Evolutionary conservation across 1,140 invertebrate genomes (phyloP).

Genomic region (Episyrphus balteatus): DNA sequence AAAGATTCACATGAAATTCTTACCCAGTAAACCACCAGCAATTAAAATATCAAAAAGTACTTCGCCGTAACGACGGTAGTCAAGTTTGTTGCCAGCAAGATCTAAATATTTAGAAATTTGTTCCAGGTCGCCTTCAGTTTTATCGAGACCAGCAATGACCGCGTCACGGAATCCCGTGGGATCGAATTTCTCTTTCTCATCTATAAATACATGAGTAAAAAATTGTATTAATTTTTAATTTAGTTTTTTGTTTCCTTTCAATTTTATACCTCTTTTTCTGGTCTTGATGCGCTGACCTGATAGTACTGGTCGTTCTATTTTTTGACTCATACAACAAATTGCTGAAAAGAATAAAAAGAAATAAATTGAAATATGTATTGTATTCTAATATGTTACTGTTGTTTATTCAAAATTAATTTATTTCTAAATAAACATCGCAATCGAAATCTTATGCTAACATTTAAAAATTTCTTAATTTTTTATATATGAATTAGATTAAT

Average conservation of each 20-base stretch:
- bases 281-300: conserved; percentile 99
- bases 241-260: no score
- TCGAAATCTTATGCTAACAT: no score
- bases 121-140: conserved; percentile 83
- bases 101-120: conserved; percentile 90
- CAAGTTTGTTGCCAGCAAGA: conserved; percentile 84
- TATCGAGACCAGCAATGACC: conserved; percentile 85
- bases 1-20: conserved; percentile 3
- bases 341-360: conserved; percentile 54
- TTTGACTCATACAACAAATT: conserved; percentile 99
- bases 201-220: conserved; percentile 47
- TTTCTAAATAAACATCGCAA: no score
- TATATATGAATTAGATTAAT: no score
- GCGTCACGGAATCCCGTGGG: conserved; percentile 93
- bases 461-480: no score
- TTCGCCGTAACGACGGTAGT: conserved; percentile 95
- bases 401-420: no score
- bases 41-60: conserved; percentile 95
- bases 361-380: neutral
- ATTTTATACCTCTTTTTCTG: conserved; percentile 88
- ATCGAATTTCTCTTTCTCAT: conserved; percentile 99
- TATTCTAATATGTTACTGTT: no score
- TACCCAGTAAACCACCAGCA: conserved; percentile 75
- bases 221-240: neutral
- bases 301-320: conserved; percentile 99